A percentile compares a stretch with the other conserved stretches of the same genome.
Evolutionary conservation across 1,140 invertebrate genomes (phyloP).

Genomic region (Maniola jurtina): DNA sequence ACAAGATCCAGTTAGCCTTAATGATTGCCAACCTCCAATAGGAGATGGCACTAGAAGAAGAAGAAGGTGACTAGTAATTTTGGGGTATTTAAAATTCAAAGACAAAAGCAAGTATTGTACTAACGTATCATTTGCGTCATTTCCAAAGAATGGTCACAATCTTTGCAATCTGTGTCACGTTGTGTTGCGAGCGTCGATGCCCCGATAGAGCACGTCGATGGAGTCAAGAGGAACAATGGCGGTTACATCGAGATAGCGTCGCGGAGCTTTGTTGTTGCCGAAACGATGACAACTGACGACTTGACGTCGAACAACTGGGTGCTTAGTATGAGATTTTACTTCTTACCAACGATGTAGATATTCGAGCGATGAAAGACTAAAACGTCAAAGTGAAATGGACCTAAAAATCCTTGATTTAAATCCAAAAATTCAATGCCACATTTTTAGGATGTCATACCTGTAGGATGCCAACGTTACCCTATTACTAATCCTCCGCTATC

Average conservation of each 20-base stretch:
- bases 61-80: no score
- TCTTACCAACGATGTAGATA: neutral
- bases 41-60: no score
- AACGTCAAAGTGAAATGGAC: no score
- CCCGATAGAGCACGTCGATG: constrained; percentile 53
- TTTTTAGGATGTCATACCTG: no score
- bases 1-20: no score
- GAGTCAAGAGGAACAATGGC: constrained; percentile 25
- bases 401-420: no score
- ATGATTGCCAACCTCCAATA: no score
- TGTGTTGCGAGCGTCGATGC: constrained; percentile 17
- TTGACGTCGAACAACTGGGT: neutral
- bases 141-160: constrained; percentile 30
- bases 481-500: no score
- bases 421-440: no score
- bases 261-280: constrained; percentile 39
- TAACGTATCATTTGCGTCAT: constrained; percentile 5
- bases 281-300: neutral
- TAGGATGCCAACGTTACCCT: no score
- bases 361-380: no score
- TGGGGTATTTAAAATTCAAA: no score
- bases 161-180: constrained; percentile 57
- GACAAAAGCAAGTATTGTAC: neutral
- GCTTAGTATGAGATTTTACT: neutral
- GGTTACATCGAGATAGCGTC: constrained; percentile 28